phyloP scores from a whole-genome alignment of 2,888 invertebrate species.

The Chrysina gloriosa region DNA sequence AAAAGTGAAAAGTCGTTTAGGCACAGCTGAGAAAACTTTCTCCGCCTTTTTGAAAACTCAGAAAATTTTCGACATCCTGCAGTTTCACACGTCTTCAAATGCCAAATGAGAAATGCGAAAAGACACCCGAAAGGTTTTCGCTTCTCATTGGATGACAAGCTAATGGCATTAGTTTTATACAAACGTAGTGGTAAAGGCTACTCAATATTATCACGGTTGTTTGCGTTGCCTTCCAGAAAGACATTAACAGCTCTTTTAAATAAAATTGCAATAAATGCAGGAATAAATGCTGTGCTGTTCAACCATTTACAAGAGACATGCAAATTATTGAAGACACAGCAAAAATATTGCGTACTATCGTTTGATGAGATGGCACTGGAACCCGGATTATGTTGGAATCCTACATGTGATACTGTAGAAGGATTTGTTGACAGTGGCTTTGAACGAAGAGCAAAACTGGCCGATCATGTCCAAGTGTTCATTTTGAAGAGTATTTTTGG shows the following conservation, averaged over 20 bases:
- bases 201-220: conserved; percentile 39
- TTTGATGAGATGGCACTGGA: conserved; percentile 41
- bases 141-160: conserved; percentile 46
- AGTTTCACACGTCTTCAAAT: conserved; percentile 38
- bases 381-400: conserved; percentile 10
- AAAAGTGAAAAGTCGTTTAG: too few relatives aligned
- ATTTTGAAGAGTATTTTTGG: conserved; percentile 23
- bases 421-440: conserved; percentile 31
- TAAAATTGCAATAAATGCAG: conserved; percentile 17
- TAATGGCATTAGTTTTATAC: conserved; percentile 45
- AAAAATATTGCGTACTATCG: conserved; percentile 15
- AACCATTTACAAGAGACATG: neutral
- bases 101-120: conserved; percentile 38
- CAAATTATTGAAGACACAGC: neutral
- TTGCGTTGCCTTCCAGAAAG: conserved; percentile 41
- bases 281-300: neutral
- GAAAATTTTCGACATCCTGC: too few relatives aligned
- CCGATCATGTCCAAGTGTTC: conserved; percentile 10
- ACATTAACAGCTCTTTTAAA: conserved; percentile 27
- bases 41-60: too few relatives aligned
- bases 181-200: conserved; percentile 44
- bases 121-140: conserved; percentile 41
- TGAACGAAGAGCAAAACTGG: neutral
- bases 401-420: neutral
- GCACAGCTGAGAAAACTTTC: too few relatives aligned